These are phyloP conservation scores for Forbesichthys papilliferus DNA, from an alignment of 2,113 vertebrate genomes.

Conservation along the genomic window DNA sequence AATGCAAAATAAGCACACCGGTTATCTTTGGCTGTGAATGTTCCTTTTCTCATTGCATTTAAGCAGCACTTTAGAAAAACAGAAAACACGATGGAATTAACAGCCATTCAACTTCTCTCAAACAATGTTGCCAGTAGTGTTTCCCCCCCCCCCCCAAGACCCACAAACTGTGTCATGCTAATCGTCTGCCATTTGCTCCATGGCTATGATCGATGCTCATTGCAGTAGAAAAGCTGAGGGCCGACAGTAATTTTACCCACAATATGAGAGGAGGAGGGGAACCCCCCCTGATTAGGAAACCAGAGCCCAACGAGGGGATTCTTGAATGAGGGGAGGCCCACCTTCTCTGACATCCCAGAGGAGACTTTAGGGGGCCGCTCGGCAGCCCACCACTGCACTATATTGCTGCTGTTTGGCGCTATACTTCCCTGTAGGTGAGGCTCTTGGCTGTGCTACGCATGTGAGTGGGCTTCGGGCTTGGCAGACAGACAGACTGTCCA, in stretches of 20 bases:
- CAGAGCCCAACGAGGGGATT: constrained; percentile 29
- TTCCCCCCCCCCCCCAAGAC: background rate
- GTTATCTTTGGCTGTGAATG: no score
- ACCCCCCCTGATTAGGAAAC: constrained; percentile 47
- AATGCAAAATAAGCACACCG: background rate
- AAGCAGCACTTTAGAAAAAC: no score
- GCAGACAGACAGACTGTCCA: constrained; percentile 22
- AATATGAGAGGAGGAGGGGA: constrained; percentile 10
- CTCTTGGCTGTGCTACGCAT: constrained; percentile 9
- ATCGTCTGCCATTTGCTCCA: constrained; percentile 8
- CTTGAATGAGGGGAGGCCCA: constrained; percentile 11
- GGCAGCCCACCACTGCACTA: background rate
- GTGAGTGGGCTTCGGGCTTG: background rate
- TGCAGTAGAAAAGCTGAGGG: background rate
- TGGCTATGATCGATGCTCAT: constrained; percentile 2
- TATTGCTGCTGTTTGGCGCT: background rate
- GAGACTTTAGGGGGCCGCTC: background rate
- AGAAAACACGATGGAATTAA: no score
- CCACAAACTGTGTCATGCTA: background rate
- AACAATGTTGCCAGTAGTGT: background rate
- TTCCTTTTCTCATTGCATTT: no score
- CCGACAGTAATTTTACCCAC: background rate
- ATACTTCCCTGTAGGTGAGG: background rate
- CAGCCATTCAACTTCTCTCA: no score
- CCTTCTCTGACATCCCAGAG: constrained; percentile 8